phyloP scores from a whole-genome alignment of 1,140 invertebrate genomes.

The Muscidifurax raptorellus region DNA sequence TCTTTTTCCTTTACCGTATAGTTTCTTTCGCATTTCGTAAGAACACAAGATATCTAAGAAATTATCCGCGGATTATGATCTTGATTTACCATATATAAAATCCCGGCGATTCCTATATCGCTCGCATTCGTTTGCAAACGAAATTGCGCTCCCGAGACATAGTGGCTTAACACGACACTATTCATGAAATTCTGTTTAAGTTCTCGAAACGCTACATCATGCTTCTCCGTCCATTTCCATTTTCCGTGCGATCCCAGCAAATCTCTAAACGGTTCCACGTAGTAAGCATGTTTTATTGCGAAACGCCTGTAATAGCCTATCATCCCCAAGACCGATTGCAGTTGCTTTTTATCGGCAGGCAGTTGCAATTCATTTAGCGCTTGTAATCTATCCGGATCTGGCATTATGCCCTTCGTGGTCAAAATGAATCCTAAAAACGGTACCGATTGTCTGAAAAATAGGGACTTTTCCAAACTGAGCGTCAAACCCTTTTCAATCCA shows the following conservation, averaged over 20 bases:
- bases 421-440: neutral
- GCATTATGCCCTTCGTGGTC: neutral
- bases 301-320: neutral
- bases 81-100: constrained; percentile 51
- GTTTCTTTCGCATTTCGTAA: neutral
- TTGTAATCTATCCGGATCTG: neutral
- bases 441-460: neutral
- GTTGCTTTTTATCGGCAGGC: neutral
- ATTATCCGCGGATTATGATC: constrained; percentile 45
- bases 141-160: constrained; percentile 38
- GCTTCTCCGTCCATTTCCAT: constrained; percentile 45
- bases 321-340: neutral
- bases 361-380: neutral
- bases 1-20: no score
- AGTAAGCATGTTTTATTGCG: neutral
- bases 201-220: constrained; percentile 38
- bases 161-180: constrained; percentile 44
- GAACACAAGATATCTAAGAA: constrained; percentile 49
- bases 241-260: constrained; percentile 20
- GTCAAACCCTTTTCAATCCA: neutral
- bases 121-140: constrained; percentile 29
- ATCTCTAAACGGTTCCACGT: neutral
- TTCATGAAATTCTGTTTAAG: constrained; percentile 52
- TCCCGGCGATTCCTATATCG: constrained; percentile 2
- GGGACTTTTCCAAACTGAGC: neutral